Base-by-base conservation (phyloP, 1,140 invertebrate species). In the Carposina sasakii region DNA sequence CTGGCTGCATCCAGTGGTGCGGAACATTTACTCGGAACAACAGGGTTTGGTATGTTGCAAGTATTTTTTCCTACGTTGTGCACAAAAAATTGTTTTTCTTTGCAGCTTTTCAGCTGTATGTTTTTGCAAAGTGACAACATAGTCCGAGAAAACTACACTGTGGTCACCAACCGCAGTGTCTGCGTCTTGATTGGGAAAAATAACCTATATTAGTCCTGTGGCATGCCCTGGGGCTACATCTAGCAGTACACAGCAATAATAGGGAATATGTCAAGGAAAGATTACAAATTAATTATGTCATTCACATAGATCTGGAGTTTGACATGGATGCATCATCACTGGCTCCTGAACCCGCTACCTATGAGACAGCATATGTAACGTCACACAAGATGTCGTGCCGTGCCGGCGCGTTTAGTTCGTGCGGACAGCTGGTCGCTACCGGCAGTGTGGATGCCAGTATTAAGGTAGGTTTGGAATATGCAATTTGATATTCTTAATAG, bases 341-440 rank as follows among this genome's bases (percentile, higher is more conserved):
- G 26, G 97, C 97, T 0, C 96, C 97, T 0, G 96, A 98, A 73
- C 96, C 96, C 19, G 95, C 96, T 0, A 89, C 95, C 10, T 99
- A 99, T 79, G 98, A 99, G 86, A 99, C 98, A 0, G 97, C 97
- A 2, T 99, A 99, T 81, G 96, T 99, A 0, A 99, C 98, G 3
- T 97, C 97, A 2, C 98, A 99, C 75, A 99, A 99, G 86, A 97
- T 94, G 50, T 92, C 96, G 49, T 99, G 98, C 67, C 86, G 97
- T 47, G 93, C 96, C 1, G 97, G 96, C 12, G 96, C 96, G 20
- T 99, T 99, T 74, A 98, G 96, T 57, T 85, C 89, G 6, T 97
- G 98, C 87, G 98, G 97, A 0, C 93, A 97, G 61, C 84, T 99
- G 0, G 95, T 99, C n/a, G 98, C 98, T 1, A 99, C 98, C 1